These are phyloP conservation scores for Notospermus geniculatus DNA, from an alignment of 1,140 invertebrate species.

Conservation along the genomic window DNA sequence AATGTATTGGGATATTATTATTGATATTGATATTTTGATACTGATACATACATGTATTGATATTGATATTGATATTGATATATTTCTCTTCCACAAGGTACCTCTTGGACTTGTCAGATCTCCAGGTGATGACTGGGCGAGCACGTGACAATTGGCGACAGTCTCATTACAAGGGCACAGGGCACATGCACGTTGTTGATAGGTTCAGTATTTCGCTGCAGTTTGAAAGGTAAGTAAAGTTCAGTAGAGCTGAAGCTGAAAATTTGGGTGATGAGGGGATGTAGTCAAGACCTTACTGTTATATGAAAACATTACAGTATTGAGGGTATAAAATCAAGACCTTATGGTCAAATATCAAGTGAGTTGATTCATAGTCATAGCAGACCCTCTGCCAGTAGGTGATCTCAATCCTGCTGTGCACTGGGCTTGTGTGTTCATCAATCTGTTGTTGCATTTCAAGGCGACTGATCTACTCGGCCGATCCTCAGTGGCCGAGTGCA, in stretches of 20 bases:
- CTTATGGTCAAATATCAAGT: no score
- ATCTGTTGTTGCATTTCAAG: conserved; percentile 51
- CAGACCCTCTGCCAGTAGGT: no score
- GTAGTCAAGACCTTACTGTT: neutral
- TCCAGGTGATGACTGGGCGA: conserved; percentile 84
- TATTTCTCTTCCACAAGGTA: conserved; percentile 64
- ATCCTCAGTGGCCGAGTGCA: conserved; percentile 81
- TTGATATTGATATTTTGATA: no score
- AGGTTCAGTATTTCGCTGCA: conserved; percentile 85
- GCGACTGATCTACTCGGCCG: conserved; percentile 74
- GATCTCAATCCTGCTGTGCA: no score
- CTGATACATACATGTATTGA: no score
- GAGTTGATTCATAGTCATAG: no score
- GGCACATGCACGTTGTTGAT: conserved; percentile 79
- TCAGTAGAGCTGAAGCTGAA: neutral
- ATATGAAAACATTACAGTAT: no score
- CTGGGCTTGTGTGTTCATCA: neutral
- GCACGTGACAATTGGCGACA: conserved; percentile 87
- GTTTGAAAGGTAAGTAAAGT: conserved; percentile 54
- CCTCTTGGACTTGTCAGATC: conserved; percentile 75
- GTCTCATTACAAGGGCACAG: conserved; percentile 76
- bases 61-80: no score
- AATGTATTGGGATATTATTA: no score
- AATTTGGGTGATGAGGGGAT: neutral
- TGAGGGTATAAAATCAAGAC: no score